Conservation (phyloP, 2,797 vertebrate genomes). For the Melanotaenia nigrans region DNA sequence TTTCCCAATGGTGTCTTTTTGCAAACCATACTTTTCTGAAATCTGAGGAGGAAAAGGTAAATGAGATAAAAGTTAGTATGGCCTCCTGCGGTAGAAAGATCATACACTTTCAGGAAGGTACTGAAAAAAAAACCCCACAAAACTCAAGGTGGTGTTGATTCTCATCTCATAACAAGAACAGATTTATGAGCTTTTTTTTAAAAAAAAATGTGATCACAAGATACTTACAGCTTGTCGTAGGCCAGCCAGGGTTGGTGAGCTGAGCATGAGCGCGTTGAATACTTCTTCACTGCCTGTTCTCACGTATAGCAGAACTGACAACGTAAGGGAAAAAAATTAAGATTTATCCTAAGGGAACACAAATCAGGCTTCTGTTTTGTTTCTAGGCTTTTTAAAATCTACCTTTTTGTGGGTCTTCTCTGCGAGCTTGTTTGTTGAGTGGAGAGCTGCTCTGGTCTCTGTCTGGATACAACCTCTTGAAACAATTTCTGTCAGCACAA, state of each 20-base stretch:
- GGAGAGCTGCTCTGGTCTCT: conserved; percentile 78
- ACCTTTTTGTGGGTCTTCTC: conserved; percentile 93
- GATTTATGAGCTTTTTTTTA: background rate
- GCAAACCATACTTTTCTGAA: conserved; percentile 96
- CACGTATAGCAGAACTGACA: conserved; percentile 92
- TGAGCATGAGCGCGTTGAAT: conserved; percentile 97
- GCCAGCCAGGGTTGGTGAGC: conserved; percentile 90
- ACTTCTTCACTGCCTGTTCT: conserved; percentile 90
- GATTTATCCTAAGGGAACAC: background rate
- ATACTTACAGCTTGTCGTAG: conserved; percentile 92
- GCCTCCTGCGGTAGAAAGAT: conserved; percentile 19
- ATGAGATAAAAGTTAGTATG: conserved; percentile 44
- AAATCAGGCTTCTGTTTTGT: background rate
- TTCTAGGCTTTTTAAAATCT: conserved; percentile 18
- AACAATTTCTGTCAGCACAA: conserved; percentile 76
- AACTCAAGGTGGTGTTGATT: background rate
- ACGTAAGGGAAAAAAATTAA: background rate
- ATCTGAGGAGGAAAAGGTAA: conserved; percentile 84
- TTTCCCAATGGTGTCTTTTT: conserved; percentile 93
- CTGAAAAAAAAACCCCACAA: background rate
- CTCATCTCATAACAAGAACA: background rate
- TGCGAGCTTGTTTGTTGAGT: conserved; percentile 85
- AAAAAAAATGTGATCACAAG: background rate
- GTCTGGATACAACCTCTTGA: conserved; percentile 89
- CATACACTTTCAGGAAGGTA: conserved; percentile 26